Conservation (phyloP, 92 coral and sea anemone species). For the Bergia sp. region DNA sequence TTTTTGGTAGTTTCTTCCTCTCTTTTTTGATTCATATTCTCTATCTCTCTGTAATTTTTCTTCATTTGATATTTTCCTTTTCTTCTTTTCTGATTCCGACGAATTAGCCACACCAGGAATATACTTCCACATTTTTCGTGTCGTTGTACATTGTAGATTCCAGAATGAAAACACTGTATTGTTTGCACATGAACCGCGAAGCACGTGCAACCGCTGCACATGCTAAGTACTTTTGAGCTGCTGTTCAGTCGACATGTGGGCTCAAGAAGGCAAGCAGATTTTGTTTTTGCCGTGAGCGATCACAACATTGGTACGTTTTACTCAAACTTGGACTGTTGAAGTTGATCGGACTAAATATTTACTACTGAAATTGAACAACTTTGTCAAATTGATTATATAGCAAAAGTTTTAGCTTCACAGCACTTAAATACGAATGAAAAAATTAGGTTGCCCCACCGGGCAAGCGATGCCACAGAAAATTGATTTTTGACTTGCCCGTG, state of each 20-base stretch:
- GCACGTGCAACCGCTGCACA: background rate
- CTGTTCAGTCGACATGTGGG: constrained; percentile 23
- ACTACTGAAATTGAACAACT: too few species aligned
- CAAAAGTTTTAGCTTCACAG: too few species aligned
- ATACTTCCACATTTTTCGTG: constrained; percentile 12
- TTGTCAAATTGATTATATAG: too few species aligned
- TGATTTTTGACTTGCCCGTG: too few species aligned
- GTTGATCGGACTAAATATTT: background rate
- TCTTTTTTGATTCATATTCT: constrained; percentile 19
- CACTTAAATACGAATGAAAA: too few species aligned
- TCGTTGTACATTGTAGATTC: background rate
- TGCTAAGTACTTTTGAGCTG: constrained; percentile 1
- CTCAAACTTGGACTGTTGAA: background rate
- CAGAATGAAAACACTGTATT: background rate
- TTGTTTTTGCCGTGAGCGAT: too few species aligned
- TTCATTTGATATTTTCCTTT: constrained; percentile 5
- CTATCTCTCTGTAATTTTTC: constrained; percentile 5
- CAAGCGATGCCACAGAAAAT: background rate
- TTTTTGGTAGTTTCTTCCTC: constrained; percentile 33
- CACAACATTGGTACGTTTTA: background rate
- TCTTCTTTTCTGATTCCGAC: constrained; percentile 16
- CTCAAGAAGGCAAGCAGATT: background rate
- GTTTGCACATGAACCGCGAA: background rate
- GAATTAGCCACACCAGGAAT: constrained; percentile 5
- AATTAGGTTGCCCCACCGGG: constrained; percentile 7